A percentile compares a stretch with the other conserved stretches of the same genome.
These are phyloP conservation scores for Ladona fulva DNA, from an alignment of 1,140 invertebrate species.

Conservation along the genomic window DNA sequence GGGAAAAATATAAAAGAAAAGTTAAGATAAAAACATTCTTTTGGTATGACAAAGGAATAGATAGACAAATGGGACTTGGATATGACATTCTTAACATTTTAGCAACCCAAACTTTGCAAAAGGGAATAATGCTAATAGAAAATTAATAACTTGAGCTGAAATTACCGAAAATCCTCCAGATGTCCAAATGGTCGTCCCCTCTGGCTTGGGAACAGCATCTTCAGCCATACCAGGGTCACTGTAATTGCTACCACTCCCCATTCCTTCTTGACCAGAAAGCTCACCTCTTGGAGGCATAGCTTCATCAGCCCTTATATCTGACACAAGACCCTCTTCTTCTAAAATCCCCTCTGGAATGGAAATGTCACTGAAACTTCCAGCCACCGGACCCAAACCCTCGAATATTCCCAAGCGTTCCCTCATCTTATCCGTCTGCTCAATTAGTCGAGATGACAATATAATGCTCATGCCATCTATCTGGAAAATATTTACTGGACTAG, in stretches of 20 bases:
- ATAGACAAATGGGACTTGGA: too few species aligned
- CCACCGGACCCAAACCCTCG: background rate
- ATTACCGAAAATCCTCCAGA: background rate
- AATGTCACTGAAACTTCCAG: background rate
- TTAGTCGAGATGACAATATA: background rate
- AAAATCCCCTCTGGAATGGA: background rate
- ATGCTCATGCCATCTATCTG: background rate
- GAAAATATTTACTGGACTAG: background rate
- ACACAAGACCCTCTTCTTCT: background rate
- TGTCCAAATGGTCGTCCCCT: background rate
- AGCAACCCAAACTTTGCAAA: too few species aligned
- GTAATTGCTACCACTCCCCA: constrained; percentile 45
- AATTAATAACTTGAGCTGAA: too few species aligned
- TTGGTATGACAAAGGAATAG: too few species aligned
- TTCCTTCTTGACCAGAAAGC: constrained; percentile 71
- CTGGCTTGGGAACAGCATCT: background rate
- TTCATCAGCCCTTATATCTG: constrained; percentile 69
- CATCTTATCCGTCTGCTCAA: background rate
- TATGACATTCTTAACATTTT: too few species aligned
- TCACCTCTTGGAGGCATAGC: constrained; percentile 74
- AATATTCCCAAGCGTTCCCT: background rate
- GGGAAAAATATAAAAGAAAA: too few species aligned
- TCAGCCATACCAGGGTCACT: background rate
- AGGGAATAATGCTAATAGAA: too few species aligned
- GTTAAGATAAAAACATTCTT: too few species aligned